phyloP scores from a whole-genome alignment of 2,113 vertebrate species.

The Colius striatus region DNA sequence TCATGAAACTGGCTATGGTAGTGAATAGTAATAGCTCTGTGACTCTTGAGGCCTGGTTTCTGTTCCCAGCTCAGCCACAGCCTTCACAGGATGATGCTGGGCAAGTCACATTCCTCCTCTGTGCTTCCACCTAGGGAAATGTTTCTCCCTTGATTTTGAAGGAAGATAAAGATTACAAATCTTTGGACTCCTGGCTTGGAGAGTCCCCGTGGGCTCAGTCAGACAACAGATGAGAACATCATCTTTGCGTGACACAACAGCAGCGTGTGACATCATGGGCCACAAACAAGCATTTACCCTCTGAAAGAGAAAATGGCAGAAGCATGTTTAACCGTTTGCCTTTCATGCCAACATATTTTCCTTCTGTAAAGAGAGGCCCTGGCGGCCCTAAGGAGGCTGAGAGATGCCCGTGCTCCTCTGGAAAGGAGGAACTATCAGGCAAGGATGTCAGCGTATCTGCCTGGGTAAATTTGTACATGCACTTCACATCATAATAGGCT shows the following conservation, averaged over 20 bases:
- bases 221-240: fast-evolving
- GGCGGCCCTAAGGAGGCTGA: conserved; percentile 59
- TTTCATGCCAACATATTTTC: conserved; percentile 56
- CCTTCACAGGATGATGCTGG: background rate
- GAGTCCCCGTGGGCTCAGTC: background rate
- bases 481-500: conserved; percentile 57
- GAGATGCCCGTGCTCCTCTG: conserved; percentile 35
- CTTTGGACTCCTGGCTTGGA: background rate
- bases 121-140: background rate
- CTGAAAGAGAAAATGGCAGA: conserved; percentile 36
- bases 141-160: background rate
- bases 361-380: conserved; percentile 42
- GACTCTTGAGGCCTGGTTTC: background rate
- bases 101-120: background rate
- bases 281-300: background rate
- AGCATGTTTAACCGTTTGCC: conserved; percentile 22
- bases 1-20: background rate
- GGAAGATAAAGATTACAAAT: background rate
- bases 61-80: background rate
- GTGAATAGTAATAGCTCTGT: background rate
- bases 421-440: conserved; percentile 44
- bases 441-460: conserved; percentile 37
- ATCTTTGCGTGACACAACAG: background rate
- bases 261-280: conserved; percentile 7
- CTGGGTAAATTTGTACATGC: conserved; percentile 70